phyloP scores from a whole-genome alignment of 2,888 invertebrate genomes.

The Cordilura impudica region DNA sequence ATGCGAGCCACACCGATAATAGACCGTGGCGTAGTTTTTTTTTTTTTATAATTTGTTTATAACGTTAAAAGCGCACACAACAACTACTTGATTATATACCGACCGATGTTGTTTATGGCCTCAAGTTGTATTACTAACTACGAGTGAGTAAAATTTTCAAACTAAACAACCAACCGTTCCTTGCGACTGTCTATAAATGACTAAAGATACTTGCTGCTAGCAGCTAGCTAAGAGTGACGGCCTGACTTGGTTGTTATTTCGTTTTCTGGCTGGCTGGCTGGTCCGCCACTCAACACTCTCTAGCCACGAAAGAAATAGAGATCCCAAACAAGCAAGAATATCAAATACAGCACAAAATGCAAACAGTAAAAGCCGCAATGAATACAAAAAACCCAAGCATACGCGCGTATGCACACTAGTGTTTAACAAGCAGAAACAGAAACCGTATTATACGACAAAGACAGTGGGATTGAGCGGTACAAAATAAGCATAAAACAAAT shows the following conservation, averaged over 20 bases:
- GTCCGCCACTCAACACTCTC: conserved; percentile 5
- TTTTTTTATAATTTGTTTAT: conserved; percentile 16
- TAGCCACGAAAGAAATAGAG: conserved; percentile 42
- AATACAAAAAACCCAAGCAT: conserved; percentile 21
- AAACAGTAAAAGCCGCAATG: conserved; percentile 64
- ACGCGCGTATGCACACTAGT: conserved; percentile 39
- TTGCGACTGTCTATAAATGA: conserved; percentile 75
- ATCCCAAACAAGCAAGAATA: conserved; percentile 33
- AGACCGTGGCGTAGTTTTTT: conserved; percentile 45
- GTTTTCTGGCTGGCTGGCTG: conserved; percentile 17
- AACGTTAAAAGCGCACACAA: conserved; percentile 28
- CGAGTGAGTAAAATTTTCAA: conserved; percentile 20
- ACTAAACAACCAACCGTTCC: conserved; percentile 72
- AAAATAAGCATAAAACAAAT: too few species aligned
- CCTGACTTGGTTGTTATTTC: conserved; percentile 25
- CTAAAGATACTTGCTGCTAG: conserved; percentile 70
- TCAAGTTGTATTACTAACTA: conserved; percentile 42
- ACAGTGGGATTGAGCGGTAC: neutral
- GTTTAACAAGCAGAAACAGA: conserved; percentile 13
- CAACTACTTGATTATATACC: conserved; percentile 60
- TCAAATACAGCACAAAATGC: conserved; percentile 68
- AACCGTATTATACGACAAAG: neutral
- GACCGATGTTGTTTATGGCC: conserved; percentile 65
- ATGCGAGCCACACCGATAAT: conserved; percentile 46
- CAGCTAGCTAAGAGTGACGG: conserved; percentile 34